phyloP scores from a whole-genome alignment of 2,888 invertebrate genomes.

The Callosobruchus maculatus region DNA sequence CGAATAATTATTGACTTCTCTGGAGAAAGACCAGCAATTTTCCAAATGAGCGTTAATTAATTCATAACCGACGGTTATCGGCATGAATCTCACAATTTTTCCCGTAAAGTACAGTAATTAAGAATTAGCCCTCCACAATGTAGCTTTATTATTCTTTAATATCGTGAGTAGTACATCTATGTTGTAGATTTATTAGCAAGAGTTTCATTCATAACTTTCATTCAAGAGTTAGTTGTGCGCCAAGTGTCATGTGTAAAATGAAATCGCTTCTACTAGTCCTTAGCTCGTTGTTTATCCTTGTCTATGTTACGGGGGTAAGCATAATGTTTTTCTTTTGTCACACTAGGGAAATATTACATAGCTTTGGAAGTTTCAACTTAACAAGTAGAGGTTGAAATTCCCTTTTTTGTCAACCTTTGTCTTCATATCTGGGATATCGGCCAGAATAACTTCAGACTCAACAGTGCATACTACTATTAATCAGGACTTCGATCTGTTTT shows the following conservation, averaged over 20 bases:
- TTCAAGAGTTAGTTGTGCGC: neutral
- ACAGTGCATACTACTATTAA: neutral
- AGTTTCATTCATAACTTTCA: neutral
- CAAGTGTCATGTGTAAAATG: constrained; percentile 5
- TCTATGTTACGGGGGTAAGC: constrained; percentile 13
- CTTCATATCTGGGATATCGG: no score
- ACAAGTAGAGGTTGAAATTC: no score
- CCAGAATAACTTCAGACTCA: no score
- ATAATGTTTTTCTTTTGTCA: no score
- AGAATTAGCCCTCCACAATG: neutral
- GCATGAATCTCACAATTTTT: neutral
- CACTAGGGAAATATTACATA: no score
- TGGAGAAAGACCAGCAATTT: neutral
- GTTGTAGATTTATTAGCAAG: neutral
- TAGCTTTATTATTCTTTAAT: neutral
- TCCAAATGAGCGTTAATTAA: neutral
- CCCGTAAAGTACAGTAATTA: neutral
- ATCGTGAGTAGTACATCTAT: neutral
- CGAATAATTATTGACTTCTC: neutral
- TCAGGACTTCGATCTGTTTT: constrained; percentile 5
- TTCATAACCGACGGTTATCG: neutral
- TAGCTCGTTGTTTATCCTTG: neutral
- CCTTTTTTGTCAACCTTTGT: no score
- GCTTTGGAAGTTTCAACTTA: no score
- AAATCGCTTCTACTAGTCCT: constrained; percentile 4